phyloP scores from a whole-genome alignment of 2,888 invertebrate species.

The Apamea crenata region DNA sequence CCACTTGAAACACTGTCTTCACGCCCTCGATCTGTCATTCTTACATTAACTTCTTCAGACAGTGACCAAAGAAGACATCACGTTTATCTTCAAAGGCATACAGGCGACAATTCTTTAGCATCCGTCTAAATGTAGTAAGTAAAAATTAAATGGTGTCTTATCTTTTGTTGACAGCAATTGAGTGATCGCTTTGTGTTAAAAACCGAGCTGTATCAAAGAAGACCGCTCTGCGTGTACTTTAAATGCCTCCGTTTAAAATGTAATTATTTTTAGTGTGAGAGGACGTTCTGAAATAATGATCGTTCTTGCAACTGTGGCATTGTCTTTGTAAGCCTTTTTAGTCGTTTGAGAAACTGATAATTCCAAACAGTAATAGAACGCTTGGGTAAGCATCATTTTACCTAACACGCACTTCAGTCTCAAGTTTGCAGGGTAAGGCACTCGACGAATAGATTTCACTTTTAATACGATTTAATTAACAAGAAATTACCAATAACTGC shows the following conservation, averaged over 20 bases:
- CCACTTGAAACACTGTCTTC: conserved; percentile 69
- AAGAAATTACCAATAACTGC: conserved; percentile 25
- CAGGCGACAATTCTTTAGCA: conserved; percentile 54
- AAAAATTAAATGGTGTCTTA: conserved; percentile 78
- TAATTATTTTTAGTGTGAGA: conserved; percentile 70
- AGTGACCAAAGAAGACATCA: conserved; percentile 42
- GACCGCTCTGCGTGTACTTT: conserved; percentile 62
- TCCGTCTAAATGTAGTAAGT: conserved; percentile 61
- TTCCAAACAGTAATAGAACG: background rate
- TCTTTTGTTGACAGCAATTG: conserved; percentile 77
- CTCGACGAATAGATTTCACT: conserved; percentile 21
- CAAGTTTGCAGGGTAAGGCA: background rate
- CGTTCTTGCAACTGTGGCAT: conserved; percentile 26
- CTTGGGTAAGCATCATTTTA: background rate
- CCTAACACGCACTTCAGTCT: background rate
- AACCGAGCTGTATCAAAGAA: conserved; percentile 68
- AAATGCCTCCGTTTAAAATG: conserved; percentile 69
- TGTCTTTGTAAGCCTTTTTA: conserved; percentile 31
- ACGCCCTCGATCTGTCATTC: conserved; percentile 74
- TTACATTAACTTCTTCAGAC: conserved; percentile 63
- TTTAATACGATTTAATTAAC: conserved; percentile 34
- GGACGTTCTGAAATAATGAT: conserved; percentile 47
- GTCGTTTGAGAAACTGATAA: background rate
- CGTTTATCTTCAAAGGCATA: conserved; percentile 59
- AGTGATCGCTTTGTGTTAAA: conserved; percentile 74